These are phyloP conservation scores for Yponomeuta malinellus DNA, from an alignment of 2,888 invertebrate genomes.

Conservation along the genomic window DNA sequence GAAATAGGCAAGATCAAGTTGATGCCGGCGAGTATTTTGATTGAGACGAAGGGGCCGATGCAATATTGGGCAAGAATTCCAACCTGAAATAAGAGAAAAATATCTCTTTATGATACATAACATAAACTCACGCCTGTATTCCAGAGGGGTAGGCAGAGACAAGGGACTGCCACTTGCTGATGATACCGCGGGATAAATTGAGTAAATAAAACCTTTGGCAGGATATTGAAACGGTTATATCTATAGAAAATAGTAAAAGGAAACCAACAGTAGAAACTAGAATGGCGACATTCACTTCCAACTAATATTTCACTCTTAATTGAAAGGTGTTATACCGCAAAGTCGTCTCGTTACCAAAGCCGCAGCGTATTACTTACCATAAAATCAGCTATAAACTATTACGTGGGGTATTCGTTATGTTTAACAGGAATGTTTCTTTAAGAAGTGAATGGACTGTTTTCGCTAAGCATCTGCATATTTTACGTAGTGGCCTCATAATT, in stretches of 20 bases:
- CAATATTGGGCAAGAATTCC: conserved; percentile 78
- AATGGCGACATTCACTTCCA: neutral
- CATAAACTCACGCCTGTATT: too few species aligned
- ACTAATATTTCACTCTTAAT: neutral
- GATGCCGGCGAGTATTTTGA: conserved; percentile 69
- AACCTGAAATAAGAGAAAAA: conserved; percentile 51
- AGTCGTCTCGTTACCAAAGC: neutral
- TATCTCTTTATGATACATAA: neutral
- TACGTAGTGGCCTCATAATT: neutral
- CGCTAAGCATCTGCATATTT: neutral
- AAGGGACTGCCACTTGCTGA: too few species aligned
- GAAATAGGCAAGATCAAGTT: conserved; percentile 74
- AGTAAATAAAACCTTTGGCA: too few species aligned
- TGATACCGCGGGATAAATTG: neutral
- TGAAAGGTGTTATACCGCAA: neutral
- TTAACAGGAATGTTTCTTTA: neutral
- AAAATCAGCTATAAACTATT: neutral
- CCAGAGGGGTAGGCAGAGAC: too few species aligned
- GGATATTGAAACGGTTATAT: neutral
- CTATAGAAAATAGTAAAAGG: neutral
- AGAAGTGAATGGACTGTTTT: neutral
- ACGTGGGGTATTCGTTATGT: neutral
- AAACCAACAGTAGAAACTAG: neutral
- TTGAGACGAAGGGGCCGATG: conserved; percentile 75
- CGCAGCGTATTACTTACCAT: neutral